Conservation (phyloP, 2,113 vertebrate species). For the Dolichotis patagonum region DNA sequence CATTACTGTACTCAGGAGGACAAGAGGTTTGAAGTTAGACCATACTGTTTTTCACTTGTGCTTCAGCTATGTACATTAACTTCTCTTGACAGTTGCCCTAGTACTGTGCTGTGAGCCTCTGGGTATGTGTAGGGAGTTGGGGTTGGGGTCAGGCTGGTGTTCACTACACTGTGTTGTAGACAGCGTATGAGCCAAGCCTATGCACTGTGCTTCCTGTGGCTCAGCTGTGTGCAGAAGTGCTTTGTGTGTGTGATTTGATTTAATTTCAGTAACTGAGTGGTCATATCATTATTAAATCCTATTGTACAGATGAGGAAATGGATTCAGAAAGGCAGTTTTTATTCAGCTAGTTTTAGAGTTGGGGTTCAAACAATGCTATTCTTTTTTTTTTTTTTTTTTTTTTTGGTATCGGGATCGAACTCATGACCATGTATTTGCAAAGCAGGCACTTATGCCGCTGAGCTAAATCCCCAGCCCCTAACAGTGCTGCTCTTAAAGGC, state of each 20-base stretch:
- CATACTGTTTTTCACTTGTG: constrained; percentile 24
- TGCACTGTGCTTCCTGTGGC: background rate
- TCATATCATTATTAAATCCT: background rate
- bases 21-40: background rate
- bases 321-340: constrained; percentile 16
- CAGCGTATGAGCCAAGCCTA: background rate
- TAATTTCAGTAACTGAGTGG: background rate
- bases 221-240: background rate
- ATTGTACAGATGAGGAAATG: constrained; percentile 44
- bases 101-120: constrained; percentile 18
- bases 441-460: too few species aligned
- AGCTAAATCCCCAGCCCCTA: too few species aligned
- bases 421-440: too few species aligned
- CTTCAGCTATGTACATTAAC: background rate
- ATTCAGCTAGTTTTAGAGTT: background rate
- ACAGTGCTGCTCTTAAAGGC: background rate
- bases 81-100: constrained; percentile 10
- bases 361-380: background rate
- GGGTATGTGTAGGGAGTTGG: background rate
- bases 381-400: too few species aligned
- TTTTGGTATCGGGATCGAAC: too few species aligned
- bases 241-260: constrained; percentile 23
- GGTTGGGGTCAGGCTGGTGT: background rate
- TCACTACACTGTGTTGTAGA: background rate
- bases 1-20: background rate